phyloP scores from a whole-genome alignment of 2,113 vertebrate species.

The Zapornia atra region DNA sequence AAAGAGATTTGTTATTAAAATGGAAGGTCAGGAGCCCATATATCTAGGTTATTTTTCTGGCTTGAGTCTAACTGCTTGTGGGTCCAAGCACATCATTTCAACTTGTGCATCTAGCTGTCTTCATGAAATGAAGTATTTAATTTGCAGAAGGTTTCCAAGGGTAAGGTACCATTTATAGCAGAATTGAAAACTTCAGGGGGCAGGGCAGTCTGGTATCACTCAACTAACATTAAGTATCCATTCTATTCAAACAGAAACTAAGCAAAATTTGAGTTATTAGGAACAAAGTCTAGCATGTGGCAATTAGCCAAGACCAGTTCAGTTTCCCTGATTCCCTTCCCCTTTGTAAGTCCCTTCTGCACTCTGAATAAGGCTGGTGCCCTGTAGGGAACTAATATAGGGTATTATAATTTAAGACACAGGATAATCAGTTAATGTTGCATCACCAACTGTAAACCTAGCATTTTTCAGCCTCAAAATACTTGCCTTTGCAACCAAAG shows the following conservation, averaged over 20 bases:
- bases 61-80: neutral
- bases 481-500: neutral
- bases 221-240: neutral
- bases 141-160: neutral
- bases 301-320: neutral
- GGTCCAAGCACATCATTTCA: neutral
- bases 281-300: neutral
- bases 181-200: neutral
- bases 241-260: neutral
- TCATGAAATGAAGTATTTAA: neutral
- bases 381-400: neutral
- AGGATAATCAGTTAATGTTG: neutral
- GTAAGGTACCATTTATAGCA: neutral
- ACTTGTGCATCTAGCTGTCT: neutral
- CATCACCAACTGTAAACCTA: neutral
- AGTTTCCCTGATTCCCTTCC: neutral
- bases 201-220: neutral
- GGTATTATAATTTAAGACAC: neutral
- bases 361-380: neutral
- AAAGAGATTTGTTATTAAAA: neutral
- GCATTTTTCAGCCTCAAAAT: neutral
- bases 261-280: neutral
- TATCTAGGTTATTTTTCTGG: neutral
- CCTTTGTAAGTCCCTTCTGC: neutral
- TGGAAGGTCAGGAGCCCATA: neutral